A percentile compares a stretch with the other conserved stretches of the same genome.
phyloP scores from a whole-genome alignment of 2,888 invertebrate genomes.

The Drosophila histrio region DNA sequence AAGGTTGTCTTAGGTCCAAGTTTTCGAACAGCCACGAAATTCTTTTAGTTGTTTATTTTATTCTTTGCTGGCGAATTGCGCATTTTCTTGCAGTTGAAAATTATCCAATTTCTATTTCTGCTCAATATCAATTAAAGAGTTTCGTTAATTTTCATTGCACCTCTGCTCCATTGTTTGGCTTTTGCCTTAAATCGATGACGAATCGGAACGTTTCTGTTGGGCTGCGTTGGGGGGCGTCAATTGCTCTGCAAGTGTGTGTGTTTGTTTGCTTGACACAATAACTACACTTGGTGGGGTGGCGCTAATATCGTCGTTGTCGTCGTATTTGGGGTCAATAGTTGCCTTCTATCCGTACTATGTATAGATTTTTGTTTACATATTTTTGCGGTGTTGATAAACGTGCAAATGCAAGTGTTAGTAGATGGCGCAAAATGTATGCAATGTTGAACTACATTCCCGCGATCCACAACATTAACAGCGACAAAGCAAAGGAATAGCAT shows the following conservation, averaged over 20 bases:
- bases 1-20: constrained; percentile 57
- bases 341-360: constrained; percentile 50
- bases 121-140: constrained; percentile 45
- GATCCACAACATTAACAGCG: not conserved
- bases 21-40: constrained; percentile 19
- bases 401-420: constrained; percentile 22
- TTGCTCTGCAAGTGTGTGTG: constrained; percentile 44
- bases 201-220: constrained; percentile 66
- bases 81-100: constrained; percentile 48
- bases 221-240: constrained; percentile 64
- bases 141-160: constrained; percentile 66
- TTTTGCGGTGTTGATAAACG: constrained; percentile 62
- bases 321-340: constrained; percentile 73
- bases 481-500: not conserved
- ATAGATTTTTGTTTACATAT: constrained; percentile 76
- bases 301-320: constrained; percentile 47
- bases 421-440: not conserved
- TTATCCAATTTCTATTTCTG: constrained; percentile 38
- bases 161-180: constrained; percentile 66
- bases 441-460: not conserved
- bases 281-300: constrained; percentile 56
- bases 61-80: constrained; percentile 49
- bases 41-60: constrained; percentile 18
- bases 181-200: constrained; percentile 81
- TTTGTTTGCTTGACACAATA: constrained; percentile 60